Evolutionary conservation across 2,797 vertebrate genomes (phyloP).

Genomic region (Pachyuromys duprasi): DNA sequence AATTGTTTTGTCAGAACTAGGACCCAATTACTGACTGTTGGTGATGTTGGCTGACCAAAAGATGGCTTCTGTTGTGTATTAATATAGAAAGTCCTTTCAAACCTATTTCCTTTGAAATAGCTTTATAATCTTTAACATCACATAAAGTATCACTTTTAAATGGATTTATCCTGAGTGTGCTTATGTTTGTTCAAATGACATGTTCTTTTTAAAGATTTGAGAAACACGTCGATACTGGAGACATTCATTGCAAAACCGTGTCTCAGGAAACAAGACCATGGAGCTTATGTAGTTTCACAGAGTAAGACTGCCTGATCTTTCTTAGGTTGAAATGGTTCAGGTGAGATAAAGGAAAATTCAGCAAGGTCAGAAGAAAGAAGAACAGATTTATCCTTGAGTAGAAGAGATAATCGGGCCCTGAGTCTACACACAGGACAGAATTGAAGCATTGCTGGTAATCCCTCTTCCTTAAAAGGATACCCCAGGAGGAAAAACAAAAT

Average conservation of each 20-base stretch:
- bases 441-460: conserved; percentile 34
- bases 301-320: conserved; percentile 24
- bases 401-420: neutral
- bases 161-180: neutral
- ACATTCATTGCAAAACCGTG: conserved; percentile 25
- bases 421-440: neutral
- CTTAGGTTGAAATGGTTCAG: neutral
- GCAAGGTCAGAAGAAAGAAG: conserved; percentile 44
- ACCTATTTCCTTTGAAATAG: conserved; percentile 11
- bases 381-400: conserved; percentile 37
- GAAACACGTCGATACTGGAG: neutral
- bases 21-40: neutral
- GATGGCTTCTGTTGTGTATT: neutral
- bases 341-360: conserved; percentile 8
- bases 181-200: conserved; percentile 21
- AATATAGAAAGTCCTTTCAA: conserved; percentile 45
- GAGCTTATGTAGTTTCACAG: neutral
- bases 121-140: conserved; percentile 29
- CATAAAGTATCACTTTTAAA: conserved; percentile 48
- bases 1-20: neutral
- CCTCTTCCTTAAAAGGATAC: neutral
- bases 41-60: neutral
- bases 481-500: conserved; percentile 14
- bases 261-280: conserved; percentile 35
- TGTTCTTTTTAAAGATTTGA: conserved; percentile 46